Percentiles rank a stretch among this genome's conserved stretches.
Conservation (phyloP, 1,140 invertebrate genomes). For the Drosophila pectinifera region DNA sequence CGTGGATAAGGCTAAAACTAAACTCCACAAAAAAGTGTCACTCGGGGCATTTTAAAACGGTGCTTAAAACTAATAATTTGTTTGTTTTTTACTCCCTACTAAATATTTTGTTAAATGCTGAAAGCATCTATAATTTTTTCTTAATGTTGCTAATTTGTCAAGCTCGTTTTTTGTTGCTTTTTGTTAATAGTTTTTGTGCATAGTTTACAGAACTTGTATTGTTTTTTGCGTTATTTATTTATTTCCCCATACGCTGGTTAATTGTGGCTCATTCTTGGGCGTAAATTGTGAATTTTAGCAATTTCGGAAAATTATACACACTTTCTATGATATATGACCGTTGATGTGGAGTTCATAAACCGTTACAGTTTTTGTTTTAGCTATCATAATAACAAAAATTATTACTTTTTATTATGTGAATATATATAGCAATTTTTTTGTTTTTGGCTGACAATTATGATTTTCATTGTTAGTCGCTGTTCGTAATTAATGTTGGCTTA, state of each 20-base stretch:
- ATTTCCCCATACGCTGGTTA: slow-evolving; percentile 40
- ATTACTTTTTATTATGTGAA: slow-evolving; percentile 27
- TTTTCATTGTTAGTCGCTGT: slow-evolving; percentile 34
- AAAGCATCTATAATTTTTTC: slow-evolving; percentile 49
- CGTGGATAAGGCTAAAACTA: slow-evolving; percentile 33
- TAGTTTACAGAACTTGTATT: slow-evolving; percentile 34
- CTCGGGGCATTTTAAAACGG: slow-evolving; percentile 66
- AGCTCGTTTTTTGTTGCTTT: slow-evolving; percentile 45
- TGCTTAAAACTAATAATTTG: slow-evolving; percentile 50
- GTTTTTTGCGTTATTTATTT: slow-evolving; percentile 34
- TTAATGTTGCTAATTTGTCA: slow-evolving; percentile 70
- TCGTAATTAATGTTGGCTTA: slow-evolving; percentile 73
- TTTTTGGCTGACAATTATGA: slow-evolving; percentile 39
- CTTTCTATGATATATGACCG: slow-evolving; percentile 63
- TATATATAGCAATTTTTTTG: slow-evolving; percentile 28
- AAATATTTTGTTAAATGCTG: slow-evolving; percentile 30
- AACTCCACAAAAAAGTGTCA: slow-evolving; percentile 44
- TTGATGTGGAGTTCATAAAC: slow-evolving; percentile 59
- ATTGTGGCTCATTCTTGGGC: slow-evolving; percentile 57
- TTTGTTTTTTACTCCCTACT: slow-evolving; percentile 15
- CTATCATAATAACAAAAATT: slow-evolving; percentile 42
- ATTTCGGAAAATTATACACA: slow-evolving; percentile 54
- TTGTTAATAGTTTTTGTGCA: slow-evolving; percentile 6
- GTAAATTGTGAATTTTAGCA: slow-evolving; percentile 60
- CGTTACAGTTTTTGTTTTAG: slow-evolving; percentile 75